Conservation (phyloP, 2,888 invertebrate genomes). For the Rhopalosiphum nymphaeae region DNA sequence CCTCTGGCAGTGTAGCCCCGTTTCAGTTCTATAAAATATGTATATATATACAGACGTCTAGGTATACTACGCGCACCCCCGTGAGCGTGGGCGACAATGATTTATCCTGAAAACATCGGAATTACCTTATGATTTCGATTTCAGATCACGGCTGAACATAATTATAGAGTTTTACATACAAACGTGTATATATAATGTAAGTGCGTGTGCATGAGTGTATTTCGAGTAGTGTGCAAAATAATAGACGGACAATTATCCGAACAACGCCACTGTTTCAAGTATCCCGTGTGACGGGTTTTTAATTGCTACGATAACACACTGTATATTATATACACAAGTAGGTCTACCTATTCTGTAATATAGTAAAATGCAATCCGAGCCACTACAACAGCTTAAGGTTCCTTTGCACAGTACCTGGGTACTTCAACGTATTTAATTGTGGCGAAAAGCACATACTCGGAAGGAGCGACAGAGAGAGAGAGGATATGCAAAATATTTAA, state of each 20-base stretch:
- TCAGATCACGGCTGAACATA: not conserved
- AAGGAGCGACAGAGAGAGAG: not conserved
- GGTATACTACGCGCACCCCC: not conserved
- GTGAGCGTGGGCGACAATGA: not conserved
- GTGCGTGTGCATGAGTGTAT: not conserved
- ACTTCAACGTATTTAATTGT: not conserved
- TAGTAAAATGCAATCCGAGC: not conserved
- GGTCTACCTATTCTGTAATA: not conserved
- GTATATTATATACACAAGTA: not conserved
- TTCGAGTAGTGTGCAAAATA: slow-evolving; percentile 36
- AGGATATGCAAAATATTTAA: not conserved
- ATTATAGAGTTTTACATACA: not conserved
- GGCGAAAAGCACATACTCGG: not conserved
- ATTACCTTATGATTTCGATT: not conserved
- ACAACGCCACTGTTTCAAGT: slow-evolving; percentile 10
- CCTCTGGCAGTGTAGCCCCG: not conserved
- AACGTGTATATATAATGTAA: not conserved
- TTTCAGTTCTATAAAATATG: not conserved
- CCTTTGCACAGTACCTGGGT: not conserved
- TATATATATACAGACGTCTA: not conserved
- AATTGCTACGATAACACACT: slow-evolving; percentile 22
- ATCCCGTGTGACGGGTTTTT: slow-evolving; percentile 10
- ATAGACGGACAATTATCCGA: slow-evolving; percentile 45
- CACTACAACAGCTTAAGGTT: not conserved
- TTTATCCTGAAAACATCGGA: not conserved